Base-by-base conservation (phyloP, 2,113 vertebrate genomes). In the Lagopus leucura region DNA sequence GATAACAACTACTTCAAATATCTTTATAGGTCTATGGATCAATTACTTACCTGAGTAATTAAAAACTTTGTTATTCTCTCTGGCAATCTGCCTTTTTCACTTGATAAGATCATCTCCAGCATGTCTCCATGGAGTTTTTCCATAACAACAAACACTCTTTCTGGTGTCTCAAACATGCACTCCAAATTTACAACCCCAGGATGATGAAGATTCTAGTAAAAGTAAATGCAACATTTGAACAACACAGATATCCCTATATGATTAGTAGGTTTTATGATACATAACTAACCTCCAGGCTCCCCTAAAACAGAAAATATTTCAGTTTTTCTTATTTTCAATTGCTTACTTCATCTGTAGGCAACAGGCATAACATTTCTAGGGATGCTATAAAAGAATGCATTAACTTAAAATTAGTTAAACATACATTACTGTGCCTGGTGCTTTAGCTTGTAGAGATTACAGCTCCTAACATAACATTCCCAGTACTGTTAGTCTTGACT, bases 61-160 rank as follows among this genome's bases (percentile, higher is more conserved):
- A 99, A 97, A 97, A 99, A 99, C 98, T 99, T 99, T 43, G 99
- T 99, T 97, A 99, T 98, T 96, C 98, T 98, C 92, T 99, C 99
- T 28, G 99, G 99, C 97, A 99, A 97, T 79, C 99, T 98, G 90
- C 99, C 99, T 90, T 99, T 99, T 98, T 99, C 99, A 96, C 99
- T 99, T 96, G 99, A 99, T 97, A 99, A 98, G 97, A 99, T 99
- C 99, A 99, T 99, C 97, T 99, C 99, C 97, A 99, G 96, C 99
- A 99, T 99, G 98, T 99, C 99, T 94, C 99, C 99, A 94, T 99
- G 99, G 95, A 99, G 99, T 97, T 99, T 99, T 98, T 99, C 99
- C 99, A 99, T 99, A 97, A 99, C 99, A 88, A 99, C 99, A 90
- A 99, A 99, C 88, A 99, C 99, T 91, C 99, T 98, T 98, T 99